Conservation (phyloP, 2,888 invertebrate genomes). For the Megaustenia siamemsis region DNA sequence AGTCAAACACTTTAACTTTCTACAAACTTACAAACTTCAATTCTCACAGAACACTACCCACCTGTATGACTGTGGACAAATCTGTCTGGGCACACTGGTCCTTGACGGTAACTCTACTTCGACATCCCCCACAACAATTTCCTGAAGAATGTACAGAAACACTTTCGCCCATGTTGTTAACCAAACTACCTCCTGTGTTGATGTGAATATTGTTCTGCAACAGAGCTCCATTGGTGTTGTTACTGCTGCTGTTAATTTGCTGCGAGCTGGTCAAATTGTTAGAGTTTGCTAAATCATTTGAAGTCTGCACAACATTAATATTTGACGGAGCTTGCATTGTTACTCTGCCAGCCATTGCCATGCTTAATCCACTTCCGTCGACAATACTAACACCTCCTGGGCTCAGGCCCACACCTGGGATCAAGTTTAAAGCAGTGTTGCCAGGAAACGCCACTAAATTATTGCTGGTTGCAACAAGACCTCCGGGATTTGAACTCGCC, state of each 20-base stretch:
- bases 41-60: background rate
- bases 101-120: constrained; percentile 50
- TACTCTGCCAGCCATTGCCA: constrained; percentile 53
- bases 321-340: constrained; percentile 41
- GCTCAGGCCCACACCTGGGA: constrained; percentile 50
- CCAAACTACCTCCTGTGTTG: constrained; percentile 38
- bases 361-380: constrained; percentile 48
- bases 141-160: constrained; percentile 25
- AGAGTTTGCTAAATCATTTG: constrained; percentile 25
- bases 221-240: constrained; percentile 19
- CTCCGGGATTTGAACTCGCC: constrained; percentile 39
- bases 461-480: constrained; percentile 45
- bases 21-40: too few relatives aligned
- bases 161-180: constrained; percentile 37
- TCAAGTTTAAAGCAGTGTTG: constrained; percentile 41
- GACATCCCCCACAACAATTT: constrained; percentile 51
- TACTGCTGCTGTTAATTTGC: background rate
- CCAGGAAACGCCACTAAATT: constrained; percentile 50
- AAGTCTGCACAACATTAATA: constrained; percentile 38
- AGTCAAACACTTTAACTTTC: background rate
- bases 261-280: constrained; percentile 11
- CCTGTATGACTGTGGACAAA: constrained; percentile 53
- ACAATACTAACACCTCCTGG: constrained; percentile 49
- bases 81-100: constrained; percentile 53
- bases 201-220: constrained; percentile 53